A percentile compares a stretch with the other conserved stretches of the same genome.
Conservation (phyloP, 2,888 invertebrate species). For the Caradrina clavipalpis region DNA sequence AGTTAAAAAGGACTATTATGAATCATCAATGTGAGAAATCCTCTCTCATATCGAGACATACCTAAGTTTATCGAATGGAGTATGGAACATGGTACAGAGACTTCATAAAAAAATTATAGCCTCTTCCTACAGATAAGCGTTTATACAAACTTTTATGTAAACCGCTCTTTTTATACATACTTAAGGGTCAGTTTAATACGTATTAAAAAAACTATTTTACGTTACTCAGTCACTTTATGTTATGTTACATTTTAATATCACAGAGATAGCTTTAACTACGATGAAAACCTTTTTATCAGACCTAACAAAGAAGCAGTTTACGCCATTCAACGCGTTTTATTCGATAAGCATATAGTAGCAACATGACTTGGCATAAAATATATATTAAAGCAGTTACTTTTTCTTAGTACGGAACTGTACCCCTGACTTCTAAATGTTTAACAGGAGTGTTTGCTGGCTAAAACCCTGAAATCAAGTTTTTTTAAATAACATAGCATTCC, state of each 20-base stretch:
- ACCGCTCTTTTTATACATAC: not conserved
- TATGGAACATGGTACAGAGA: not conserved
- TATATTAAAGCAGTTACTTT: not conserved
- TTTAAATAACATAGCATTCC: too few relatives aligned
- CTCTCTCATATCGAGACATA: not conserved
- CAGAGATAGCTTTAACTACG: not conserved
- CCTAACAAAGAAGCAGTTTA: not conserved
- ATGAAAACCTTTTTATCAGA: not conserved
- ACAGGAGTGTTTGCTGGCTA: not conserved
- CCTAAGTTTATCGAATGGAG: not conserved
- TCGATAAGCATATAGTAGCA: not conserved
- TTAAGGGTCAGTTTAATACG: conserved; percentile 1
- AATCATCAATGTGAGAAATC: too few relatives aligned
- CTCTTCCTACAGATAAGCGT: conserved; percentile 3
- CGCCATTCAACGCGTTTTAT: not conserved
- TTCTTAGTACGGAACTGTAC: not conserved
- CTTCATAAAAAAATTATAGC: conserved; percentile 10
- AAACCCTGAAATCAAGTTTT: too few relatives aligned
- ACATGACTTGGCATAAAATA: not conserved
- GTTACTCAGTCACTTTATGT: not conserved
- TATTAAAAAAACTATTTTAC: conserved; percentile 9
- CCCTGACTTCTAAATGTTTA: not conserved
- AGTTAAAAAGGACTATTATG: too few relatives aligned
- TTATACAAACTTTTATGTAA: conserved; percentile 3
- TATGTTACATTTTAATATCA: conserved; percentile 4